These are phyloP conservation scores for Lepus townsendii DNA, from an alignment of 2,797 vertebrate species.

Conservation along the genomic window DNA sequence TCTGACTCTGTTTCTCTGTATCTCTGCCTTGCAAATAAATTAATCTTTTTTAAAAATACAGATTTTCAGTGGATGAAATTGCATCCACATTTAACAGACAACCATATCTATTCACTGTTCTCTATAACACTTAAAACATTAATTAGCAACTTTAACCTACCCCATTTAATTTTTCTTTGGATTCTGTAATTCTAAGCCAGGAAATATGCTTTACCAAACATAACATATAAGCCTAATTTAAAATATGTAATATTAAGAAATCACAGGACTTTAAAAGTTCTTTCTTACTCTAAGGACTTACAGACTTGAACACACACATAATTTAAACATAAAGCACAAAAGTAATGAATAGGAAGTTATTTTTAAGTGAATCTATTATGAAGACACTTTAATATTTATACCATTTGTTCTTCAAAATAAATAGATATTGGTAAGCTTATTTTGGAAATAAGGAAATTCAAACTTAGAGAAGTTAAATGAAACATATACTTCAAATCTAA, in stretches of 20 bases:
- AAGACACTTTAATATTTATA: not conserved
- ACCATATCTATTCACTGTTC: not conserved
- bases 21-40: not conserved
- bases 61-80: not conserved
- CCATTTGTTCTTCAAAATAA: not conserved
- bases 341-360: not conserved
- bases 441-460: conserved; percentile 37
- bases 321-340: not conserved
- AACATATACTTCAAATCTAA: not conserved
- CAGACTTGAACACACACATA: conserved; percentile 38
- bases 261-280: not conserved
- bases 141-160: not conserved
- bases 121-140: not conserved
- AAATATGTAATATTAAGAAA: not conserved
- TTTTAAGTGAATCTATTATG: not conserved
- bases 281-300: not conserved
- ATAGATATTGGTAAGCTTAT: not conserved
- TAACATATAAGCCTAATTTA: not conserved
- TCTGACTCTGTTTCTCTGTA: too few relatives aligned
- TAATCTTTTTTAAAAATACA: not conserved
- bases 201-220: conserved; percentile 37
- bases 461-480: not conserved
- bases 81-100: conserved; percentile 1
- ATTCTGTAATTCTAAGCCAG: not conserved
- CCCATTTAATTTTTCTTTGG: not conserved